phyloP scores from a whole-genome alignment of 2,888 invertebrate species.

The Formica aserva region DNA sequence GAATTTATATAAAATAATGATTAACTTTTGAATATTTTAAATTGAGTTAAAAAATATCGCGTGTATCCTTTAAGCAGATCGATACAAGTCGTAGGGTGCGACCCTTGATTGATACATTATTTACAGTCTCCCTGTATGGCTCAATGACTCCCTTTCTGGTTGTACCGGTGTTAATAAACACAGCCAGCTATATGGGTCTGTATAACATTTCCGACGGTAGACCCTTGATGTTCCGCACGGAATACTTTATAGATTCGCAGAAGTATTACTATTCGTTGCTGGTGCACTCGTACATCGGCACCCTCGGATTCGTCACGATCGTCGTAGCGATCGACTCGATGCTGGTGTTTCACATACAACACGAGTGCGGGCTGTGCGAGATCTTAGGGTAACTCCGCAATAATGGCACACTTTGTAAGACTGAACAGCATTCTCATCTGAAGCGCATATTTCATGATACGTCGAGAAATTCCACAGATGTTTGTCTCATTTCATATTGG shows the following conservation, averaged over 20 bases:
- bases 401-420: conserved; percentile 44
- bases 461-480: neutral
- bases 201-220: conserved; percentile 55
- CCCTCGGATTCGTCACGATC: conserved; percentile 55
- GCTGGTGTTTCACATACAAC: conserved; percentile 59
- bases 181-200: conserved; percentile 48
- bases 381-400: conserved; percentile 67
- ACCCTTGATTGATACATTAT: neutral
- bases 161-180: conserved; percentile 58
- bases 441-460: neutral
- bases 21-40: neutral
- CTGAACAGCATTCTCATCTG: conserved; percentile 34
- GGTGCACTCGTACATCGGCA: conserved; percentile 63
- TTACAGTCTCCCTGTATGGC: conserved; percentile 62
- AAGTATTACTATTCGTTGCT: conserved; percentile 64
- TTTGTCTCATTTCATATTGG: neutral
- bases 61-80: neutral
- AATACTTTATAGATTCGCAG: conserved; percentile 63
- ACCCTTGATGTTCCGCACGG: conserved; percentile 59
- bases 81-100: neutral
- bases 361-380: conserved; percentile 67
- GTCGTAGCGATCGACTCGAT: conserved; percentile 64
- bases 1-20: neutral
- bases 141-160: conserved; percentile 63
- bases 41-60: neutral